Evolutionary conservation across 2,797 vertebrate genomes (phyloP), one percentile per base, ranked within the genome.

Genomic region (Emys orbicularis): DNA sequence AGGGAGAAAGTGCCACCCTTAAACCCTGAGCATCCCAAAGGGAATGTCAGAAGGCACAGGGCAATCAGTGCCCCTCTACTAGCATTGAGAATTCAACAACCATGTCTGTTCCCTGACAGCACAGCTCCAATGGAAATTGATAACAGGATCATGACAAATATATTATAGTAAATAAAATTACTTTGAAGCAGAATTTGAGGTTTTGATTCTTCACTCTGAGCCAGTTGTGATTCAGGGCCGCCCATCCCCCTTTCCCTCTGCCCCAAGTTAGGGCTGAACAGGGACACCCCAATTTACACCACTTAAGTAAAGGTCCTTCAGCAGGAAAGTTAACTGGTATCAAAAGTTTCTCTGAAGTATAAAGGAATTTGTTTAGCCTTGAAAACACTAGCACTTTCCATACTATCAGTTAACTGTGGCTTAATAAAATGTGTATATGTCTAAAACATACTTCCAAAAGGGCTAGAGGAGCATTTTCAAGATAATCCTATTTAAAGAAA

Each of bases 121-220:
- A 23, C 19, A 37, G n/a, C n/a, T 72, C 18, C 65, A 37, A 8
- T 61, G 59, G 59, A 61, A 61, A 61, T 59, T 31, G 56, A 61
- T 61, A 61, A 61, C 31, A 95, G 92, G 91, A 52, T 37, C 53
- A 52, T 50, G 72, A 41, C 94, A 84, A 95, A 77, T 93, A 88
- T 88, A 88, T 47, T 56, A 87, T 47, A 95, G 95, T 86, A 96
- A 95, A 97, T 90, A 92, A 84, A 94, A 91, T 61, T 80, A 89
- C 34, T 74, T 92, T 54, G 68, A 49, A 90, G 92, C 94, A 72
- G 79, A 92, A 94, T 41, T 34, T 61, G 59, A 61, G 31, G 59
- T 61, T 61, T 61, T 61, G 59, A 65, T 65, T 65, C 61, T 65
- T 8, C 34, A 65, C 61, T n/a, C 61, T 65, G 61, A 29, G 25